A percentile compares a stretch with the other conserved stretches of the same genome.
phyloP scores from a whole-genome alignment of 2,113 vertebrate species.

The Morphnarchus princeps region DNA sequence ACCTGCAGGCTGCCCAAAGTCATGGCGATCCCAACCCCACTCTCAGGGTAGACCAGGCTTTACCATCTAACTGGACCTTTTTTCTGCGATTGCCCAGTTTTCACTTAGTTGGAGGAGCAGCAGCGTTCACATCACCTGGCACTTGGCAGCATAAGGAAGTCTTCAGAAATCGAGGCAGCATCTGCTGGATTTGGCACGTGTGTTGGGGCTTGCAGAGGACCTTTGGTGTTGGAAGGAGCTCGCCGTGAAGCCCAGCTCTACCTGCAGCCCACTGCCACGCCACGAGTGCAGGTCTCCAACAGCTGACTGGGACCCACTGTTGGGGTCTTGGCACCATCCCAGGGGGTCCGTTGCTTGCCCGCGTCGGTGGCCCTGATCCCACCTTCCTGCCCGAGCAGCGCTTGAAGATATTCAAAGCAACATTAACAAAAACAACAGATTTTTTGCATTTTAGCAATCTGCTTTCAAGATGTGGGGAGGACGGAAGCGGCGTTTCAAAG shows the following conservation, averaged over 20 bases:
- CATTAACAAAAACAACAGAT: not conserved
- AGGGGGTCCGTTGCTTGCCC: not conserved
- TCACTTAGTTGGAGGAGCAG: not conserved
- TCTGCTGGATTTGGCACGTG: not conserved
- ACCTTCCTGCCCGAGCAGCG: not conserved
- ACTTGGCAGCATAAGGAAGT: not conserved
- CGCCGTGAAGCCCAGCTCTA: not conserved
- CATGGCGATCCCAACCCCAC: not conserved
- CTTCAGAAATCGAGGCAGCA: not conserved
- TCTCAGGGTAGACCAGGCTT: not conserved
- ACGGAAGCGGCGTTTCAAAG: constrained; percentile 10
- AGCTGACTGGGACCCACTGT: not conserved
- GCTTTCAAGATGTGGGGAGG: constrained; percentile 42
- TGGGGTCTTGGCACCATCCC: not conserved
- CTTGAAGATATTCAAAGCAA: not conserved
- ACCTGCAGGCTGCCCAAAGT: not conserved
- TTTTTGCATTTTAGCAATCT: constrained; percentile 1
- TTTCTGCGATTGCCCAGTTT: not conserved
- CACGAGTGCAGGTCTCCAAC: not conserved
- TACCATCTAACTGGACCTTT: not conserved
- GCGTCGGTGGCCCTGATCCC: rapidly evolving
- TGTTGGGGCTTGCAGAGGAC: not conserved
- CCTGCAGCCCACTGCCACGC: not conserved
- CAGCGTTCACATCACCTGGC: rapidly evolving
- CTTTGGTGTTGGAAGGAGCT: not conserved